phyloP scores from a whole-genome alignment of 2,797 vertebrate species.

The Cyclura pinguis region DNA sequence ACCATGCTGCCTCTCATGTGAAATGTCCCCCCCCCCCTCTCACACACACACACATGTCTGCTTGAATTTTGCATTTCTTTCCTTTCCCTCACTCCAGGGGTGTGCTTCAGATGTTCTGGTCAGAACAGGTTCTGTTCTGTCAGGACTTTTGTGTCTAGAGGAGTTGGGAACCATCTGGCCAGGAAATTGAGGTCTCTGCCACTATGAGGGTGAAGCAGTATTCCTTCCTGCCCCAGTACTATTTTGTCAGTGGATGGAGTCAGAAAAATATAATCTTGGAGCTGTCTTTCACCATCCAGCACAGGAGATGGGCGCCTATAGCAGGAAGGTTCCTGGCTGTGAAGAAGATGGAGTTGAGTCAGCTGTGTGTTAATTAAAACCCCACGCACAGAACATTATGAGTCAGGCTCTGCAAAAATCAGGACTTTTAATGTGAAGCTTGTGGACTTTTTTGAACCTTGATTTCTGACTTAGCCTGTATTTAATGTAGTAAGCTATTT shows the following conservation, averaged over 20 bases:
- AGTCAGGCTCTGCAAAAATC: constrained; percentile 11
- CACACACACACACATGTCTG: background rate
- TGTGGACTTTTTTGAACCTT: background rate
- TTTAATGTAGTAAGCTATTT: background rate
- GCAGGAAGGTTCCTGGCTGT: constrained; percentile 9
- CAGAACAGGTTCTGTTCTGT: too few relatives aligned
- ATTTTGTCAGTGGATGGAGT: background rate
- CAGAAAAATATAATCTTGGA: constrained; percentile 9
- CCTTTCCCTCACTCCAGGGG: background rate
- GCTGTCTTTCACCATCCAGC: background rate
- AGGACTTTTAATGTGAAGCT: background rate
- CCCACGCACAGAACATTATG: background rate
- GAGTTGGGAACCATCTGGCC: background rate
- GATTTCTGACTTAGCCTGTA: background rate
- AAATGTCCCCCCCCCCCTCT: background rate
- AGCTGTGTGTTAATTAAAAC: background rate
- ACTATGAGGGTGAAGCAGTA: background rate
- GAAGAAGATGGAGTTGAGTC: constrained; percentile 39
- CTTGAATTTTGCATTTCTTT: background rate
- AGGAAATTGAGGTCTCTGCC: background rate
- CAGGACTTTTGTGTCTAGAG: background rate
- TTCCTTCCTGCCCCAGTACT: background rate
- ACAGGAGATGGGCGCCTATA: background rate
- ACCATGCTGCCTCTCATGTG: background rate
- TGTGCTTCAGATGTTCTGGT: background rate